A percentile compares a stretch with the other conserved stretches of the same genome.
Evolutionary conservation across 2,888 invertebrate species (phyloP).

Genomic region (Callimorpha dominula): DNA sequence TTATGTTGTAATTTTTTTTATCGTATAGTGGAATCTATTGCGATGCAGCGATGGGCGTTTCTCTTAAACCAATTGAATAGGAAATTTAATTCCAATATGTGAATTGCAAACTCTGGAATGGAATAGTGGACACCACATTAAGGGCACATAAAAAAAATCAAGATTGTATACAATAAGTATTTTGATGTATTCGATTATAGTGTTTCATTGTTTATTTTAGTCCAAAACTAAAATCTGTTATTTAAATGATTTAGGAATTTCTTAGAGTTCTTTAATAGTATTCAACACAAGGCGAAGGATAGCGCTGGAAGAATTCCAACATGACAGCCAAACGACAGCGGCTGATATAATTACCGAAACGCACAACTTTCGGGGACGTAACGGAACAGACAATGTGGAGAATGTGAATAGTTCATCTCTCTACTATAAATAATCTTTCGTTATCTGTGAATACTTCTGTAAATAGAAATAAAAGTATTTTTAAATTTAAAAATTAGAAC

Average conservation of each 20-base stretch:
- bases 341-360: constrained; percentile 26
- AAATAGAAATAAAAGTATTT: background rate
- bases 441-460: background rate
- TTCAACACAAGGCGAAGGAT: constrained; percentile 32
- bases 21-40: background rate
- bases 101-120: too few relatives aligned
- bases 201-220: background rate
- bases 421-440: background rate
- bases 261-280: constrained; percentile 25
- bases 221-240: constrained; percentile 7
- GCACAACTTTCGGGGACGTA: constrained; percentile 27
- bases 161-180: too few relatives aligned
- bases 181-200: background rate
- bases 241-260: constrained; percentile 6
- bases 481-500: constrained; percentile 12
- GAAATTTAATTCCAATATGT: too few relatives aligned
- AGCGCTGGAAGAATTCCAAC: constrained; percentile 35
- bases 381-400: background rate
- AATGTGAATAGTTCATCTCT: constrained; percentile 6
- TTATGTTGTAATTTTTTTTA: background rate
- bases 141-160: too few relatives aligned
- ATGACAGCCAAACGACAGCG: constrained; percentile 21
- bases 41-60: background rate
- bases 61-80: background rate
- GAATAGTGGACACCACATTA: too few relatives aligned